These are phyloP conservation scores for Acrocephalus arundinaceus DNA, from an alignment of 2,113 vertebrate species.

Conservation along the genomic window DNA sequence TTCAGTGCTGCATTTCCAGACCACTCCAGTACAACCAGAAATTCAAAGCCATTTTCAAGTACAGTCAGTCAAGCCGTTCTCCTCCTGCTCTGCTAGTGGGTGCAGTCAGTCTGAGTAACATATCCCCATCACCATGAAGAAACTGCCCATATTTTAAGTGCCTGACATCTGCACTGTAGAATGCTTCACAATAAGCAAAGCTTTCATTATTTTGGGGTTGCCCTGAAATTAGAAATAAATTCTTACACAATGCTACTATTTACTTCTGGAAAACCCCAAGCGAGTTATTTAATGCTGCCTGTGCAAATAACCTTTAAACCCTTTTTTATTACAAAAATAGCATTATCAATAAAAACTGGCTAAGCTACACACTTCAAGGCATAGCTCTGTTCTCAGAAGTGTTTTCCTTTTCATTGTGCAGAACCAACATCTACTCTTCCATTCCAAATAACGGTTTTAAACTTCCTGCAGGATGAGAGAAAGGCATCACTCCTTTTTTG, in stretches of 20 bases:
- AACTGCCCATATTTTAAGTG: neutral
- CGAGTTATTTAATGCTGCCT: neutral
- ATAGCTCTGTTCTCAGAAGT: neutral
- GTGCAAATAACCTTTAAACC: neutral
- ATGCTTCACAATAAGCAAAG: neutral
- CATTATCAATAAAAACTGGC: neutral
- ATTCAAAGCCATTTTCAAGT: neutral
- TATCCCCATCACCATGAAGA: neutral
- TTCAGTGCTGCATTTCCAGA: neutral
- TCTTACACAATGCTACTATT: neutral
- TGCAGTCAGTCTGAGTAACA: neutral
- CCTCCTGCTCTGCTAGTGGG: neutral
- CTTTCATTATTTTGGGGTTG: neutral
- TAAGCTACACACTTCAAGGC: neutral
- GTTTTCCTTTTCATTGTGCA: neutral
- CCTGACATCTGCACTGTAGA: neutral
- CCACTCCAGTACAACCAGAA: neutral
- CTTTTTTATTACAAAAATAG: neutral
- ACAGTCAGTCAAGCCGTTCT: rapidly evolving
- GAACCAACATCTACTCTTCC: neutral
- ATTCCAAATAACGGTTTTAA: neutral
- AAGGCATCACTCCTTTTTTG: neutral
- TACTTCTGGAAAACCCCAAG: neutral
- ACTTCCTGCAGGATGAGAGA: neutral
- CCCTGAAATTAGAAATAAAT: neutral